Conservation (phyloP, 2,888 invertebrate species). For the Diplazon laetatorius region DNA sequence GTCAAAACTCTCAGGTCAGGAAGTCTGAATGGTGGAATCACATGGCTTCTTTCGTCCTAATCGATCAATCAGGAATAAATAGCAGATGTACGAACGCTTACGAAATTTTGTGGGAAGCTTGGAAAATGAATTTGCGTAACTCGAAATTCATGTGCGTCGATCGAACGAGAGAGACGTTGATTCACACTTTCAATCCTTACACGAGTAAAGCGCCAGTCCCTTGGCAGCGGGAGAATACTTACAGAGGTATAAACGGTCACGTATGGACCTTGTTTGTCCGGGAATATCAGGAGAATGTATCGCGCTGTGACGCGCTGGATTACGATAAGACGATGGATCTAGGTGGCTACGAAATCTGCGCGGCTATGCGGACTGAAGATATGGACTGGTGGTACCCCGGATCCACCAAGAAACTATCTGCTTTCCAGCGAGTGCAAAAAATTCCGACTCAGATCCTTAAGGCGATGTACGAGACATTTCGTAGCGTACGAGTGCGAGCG, state of each 20-base stretch:
- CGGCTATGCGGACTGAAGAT: not conserved
- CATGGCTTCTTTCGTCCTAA: slow-evolving; percentile 49
- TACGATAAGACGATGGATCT: slow-evolving; percentile 31
- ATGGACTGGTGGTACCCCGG: not conserved
- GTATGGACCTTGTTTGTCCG: slow-evolving; percentile 24
- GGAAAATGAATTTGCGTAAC: too few species aligned
- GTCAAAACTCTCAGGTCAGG: slow-evolving; percentile 17
- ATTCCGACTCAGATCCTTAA: too few species aligned
- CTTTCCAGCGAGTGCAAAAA: too few species aligned
- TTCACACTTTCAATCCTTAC: slow-evolving; percentile 67
- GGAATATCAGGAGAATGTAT: not conserved
- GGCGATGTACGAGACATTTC: too few species aligned
- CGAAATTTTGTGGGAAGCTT: slow-evolving; percentile 14
- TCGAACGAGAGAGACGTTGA: not conserved
- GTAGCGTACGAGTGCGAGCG: too few species aligned
- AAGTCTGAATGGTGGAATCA: slow-evolving; percentile 65
- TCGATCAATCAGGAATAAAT: slow-evolving; percentile 21
- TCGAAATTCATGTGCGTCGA: slow-evolving; percentile 62
- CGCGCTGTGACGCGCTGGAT: slow-evolving; percentile 10
- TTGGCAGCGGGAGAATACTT: slow-evolving; percentile 54
- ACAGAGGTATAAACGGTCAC: not conserved
- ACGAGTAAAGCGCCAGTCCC: slow-evolving; percentile 35
- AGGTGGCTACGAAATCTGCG: slow-evolving; percentile 31
- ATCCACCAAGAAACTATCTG: not conserved
- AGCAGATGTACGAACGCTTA: slow-evolving; percentile 55